Percentiles rank a stretch among this genome's conserved stretches.
Conservation (phyloP, 1,140 invertebrate species). For the Cyclina sinensis region DNA sequence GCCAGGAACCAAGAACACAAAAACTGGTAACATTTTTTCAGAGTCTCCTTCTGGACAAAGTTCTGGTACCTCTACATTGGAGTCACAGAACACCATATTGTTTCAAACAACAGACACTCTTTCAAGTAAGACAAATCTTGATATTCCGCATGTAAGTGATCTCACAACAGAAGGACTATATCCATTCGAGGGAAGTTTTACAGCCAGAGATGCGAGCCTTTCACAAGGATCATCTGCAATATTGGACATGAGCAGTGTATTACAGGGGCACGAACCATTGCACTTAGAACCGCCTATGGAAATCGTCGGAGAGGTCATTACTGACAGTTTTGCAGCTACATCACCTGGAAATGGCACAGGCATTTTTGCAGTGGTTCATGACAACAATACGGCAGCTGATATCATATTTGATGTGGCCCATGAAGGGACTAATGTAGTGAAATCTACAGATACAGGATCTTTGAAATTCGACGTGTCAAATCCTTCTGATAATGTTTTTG, state of each 20-base stretch:
- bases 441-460: not conserved
- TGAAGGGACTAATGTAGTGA: not conserved
- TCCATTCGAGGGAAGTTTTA: slow-evolving; percentile 59
- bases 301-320: not conserved
- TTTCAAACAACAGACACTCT: not conserved
- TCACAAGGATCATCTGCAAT: not conserved
- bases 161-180: slow-evolving; percentile 47
- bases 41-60: not conserved
- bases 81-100: not conserved
- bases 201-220: slow-evolving; percentile 43
- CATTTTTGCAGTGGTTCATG: not conserved
- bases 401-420: not conserved
- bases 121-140: not conserved
- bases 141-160: slow-evolving; percentile 39
- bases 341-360: not conserved
- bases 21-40: not conserved
- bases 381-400: too few relatives aligned
- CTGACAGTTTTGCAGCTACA: not conserved
- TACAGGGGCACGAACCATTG: slow-evolving; percentile 38
- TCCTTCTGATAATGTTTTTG: not conserved
- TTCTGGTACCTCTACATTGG: not conserved
- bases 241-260: slow-evolving; percentile 29
- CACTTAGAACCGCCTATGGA: slow-evolving; percentile 39
- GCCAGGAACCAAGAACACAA: not conserved
- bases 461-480: too few relatives aligned